These are phyloP conservation scores for Erythrocercus mccallii DNA, from an alignment of 2,113 vertebrate species.

Conservation along the genomic window DNA sequence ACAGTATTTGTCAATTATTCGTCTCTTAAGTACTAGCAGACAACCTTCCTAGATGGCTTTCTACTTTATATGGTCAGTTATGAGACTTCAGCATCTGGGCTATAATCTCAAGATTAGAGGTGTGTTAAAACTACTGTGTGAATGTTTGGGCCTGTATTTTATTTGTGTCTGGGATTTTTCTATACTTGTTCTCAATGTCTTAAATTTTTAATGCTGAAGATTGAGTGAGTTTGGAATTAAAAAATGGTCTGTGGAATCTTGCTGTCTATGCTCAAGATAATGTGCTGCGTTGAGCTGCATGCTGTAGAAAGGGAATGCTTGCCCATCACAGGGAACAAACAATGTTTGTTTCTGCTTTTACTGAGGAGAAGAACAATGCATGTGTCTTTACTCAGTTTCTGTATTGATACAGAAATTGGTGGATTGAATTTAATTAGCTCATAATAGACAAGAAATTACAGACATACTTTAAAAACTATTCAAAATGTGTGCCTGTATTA, in stretches of 20 bases:
- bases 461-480: neutral
- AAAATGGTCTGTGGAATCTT: neutral
- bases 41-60: neutral
- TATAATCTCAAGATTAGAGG: neutral
- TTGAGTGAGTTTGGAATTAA: neutral
- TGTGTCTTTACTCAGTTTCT: neutral
- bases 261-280: neutral
- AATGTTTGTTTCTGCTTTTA: neutral
- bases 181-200: neutral
- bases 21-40: neutral
- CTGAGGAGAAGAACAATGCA: neutral
- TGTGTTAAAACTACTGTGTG: neutral
- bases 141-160: neutral
- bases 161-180: neutral
- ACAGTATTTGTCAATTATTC: neutral
- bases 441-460: neutral
- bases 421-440: neutral
- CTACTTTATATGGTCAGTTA: neutral
- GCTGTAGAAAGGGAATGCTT: neutral
- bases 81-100: accelerated
- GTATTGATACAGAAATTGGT: neutral
- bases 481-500: neutral
- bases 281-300: accelerated
- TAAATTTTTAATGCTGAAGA: neutral
- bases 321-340: accelerated